These are phyloP conservation scores for Hormaphis cornu DNA, from an alignment of 1,140 invertebrate genomes.

Conservation along the genomic window DNA sequence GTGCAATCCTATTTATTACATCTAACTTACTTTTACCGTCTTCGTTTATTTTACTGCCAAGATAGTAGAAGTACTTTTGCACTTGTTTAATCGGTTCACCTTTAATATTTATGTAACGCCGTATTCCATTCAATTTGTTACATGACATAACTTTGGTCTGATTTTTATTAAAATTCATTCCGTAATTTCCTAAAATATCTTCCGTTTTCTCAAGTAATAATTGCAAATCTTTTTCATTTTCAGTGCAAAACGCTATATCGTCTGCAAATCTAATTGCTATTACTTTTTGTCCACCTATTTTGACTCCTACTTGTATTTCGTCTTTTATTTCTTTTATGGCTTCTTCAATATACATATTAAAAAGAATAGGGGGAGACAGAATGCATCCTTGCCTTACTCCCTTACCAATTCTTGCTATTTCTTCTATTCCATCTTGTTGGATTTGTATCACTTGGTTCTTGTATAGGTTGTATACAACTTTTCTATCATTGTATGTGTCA, in stretches of 20 bases:
- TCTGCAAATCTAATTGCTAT: constrained; percentile 28
- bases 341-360: constrained; percentile 39
- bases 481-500: constrained; percentile 11
- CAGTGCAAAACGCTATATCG: constrained; percentile 20
- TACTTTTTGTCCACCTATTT: constrained; percentile 23
- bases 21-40: too few species aligned
- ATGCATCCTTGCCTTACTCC: constrained; percentile 41
- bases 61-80: too few species aligned
- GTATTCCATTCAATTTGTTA: too few species aligned
- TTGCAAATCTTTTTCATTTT: constrained; percentile 6
- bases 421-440: neutral
- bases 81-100: too few species aligned
- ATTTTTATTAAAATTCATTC: constrained; percentile 10
- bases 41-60: too few species aligned
- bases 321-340: constrained; percentile 5
- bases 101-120: too few species aligned
- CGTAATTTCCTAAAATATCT: constrained; percentile 8
- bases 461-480: constrained; percentile 18
- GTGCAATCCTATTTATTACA: too few species aligned
- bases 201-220: constrained; percentile 3
- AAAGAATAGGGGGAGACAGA: constrained; percentile 39
- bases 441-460: constrained; percentile 6
- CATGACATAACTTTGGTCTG: too few species aligned
- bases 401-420: constrained; percentile 21
- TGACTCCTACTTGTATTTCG: neutral